Evolutionary conservation across 1,140 invertebrate species (phyloP), one percentile per base, ranked within the genome.

Genomic region (Ooceraea biroi): DNA sequence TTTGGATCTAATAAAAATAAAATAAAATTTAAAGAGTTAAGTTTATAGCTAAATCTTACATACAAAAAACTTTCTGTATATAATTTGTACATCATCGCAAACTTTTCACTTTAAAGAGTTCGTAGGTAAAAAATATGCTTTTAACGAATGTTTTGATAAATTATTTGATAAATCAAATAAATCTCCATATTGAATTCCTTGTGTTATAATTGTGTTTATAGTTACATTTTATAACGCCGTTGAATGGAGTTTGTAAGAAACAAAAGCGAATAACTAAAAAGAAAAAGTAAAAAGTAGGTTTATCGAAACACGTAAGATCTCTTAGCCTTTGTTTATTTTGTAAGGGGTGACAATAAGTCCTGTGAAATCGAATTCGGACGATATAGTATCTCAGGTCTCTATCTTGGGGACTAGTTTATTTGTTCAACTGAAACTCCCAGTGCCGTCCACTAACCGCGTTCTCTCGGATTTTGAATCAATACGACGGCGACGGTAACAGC

Each of bases 351-450:
- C 65, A 36, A 30, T 80, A 80, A 80, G 76, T 82, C 78, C 60
- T n/a, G 78, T 30, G 60, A 73, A 85, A 89, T 89, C 71, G 86
- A 88, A 88, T 90, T 89, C 63, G 48, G 50, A 66, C 60, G 63
- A 69, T 61, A 74, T 74, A 55, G 50, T 48, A n/a, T 41, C 46
- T 50, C 36, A 65, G 60, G 27, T 60, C 46, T 65, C 50, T 77
- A 77, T 66, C 60, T 77, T 44, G 60, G 68, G 25, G 84, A 83
- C 65, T 36, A 66, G 77, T 68, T 91, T 91, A 89, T 91, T 91
- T 91, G 90, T 89, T 90, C 88, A 89, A 90, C 89, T 90, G 90
- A 91, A 91, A 91, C 90, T 89, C 83, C 82, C 76, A 55, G 57
- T 74, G 58, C 77, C 74, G 84, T 86, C 85, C 88, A 55, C 65